Percentiles rank a stretch among this genome's conserved stretches.
Evolutionary conservation across 2,888 invertebrate species (phyloP).

Genomic region (Schrankia costaestrigalis): DNA sequence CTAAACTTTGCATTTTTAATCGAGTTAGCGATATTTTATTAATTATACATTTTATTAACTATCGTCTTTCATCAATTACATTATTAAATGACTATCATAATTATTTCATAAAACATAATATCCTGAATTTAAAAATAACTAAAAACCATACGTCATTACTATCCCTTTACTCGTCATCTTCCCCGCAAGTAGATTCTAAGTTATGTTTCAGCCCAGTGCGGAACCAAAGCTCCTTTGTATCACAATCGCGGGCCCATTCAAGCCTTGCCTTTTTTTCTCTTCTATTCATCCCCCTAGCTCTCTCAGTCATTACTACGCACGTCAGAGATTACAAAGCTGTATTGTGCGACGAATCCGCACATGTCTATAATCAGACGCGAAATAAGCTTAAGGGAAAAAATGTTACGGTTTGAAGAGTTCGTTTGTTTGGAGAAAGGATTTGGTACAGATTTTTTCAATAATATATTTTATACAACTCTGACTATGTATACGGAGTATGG

Average conservation of each 20-base stretch:
- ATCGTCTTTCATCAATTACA: no score
- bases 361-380: constrained; percentile 13
- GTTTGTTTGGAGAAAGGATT: neutral
- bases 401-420: neutral
- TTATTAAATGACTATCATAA: no score
- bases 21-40: no score
- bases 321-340: constrained; percentile 30
- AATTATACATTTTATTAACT: no score
- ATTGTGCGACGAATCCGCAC: constrained; percentile 23
- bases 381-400: constrained; percentile 8
- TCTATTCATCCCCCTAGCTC: constrained; percentile 35
- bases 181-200: constrained; percentile 20
- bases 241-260: constrained; percentile 48
- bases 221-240: constrained; percentile 36
- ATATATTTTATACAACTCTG: no score
- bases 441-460: no score
- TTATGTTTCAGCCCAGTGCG: constrained; percentile 40
- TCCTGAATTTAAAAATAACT: no score
- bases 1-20: no score
- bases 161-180: constrained; percentile 1
- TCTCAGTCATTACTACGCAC: constrained; percentile 36
- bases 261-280: constrained; percentile 37
- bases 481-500: no score
- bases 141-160: neutral
- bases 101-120: no score